A percentile compares a stretch with the other conserved stretches of the same genome.
These are phyloP conservation scores for Poeciliopsis infans DNA, from an alignment of 2,797 vertebrate species.

Conservation along the genomic window DNA sequence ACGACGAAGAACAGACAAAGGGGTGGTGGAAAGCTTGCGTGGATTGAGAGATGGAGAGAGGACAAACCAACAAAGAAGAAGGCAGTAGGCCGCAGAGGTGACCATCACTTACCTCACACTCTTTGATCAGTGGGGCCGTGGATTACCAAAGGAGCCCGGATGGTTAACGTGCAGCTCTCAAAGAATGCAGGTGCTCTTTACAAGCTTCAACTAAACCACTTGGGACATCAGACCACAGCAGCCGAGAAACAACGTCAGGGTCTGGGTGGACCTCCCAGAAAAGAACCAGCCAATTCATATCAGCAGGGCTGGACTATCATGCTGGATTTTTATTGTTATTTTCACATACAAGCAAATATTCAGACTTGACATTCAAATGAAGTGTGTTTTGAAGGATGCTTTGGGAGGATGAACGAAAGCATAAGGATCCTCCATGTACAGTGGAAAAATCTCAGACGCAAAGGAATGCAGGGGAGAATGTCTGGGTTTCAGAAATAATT, in stretches of 20 bases:
- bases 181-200: conserved; percentile 64
- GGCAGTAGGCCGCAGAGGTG: conserved; percentile 52
- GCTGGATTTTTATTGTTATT: conserved; percentile 3
- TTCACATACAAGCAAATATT: conserved; percentile 1
- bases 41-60: conserved; percentile 41
- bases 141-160: conserved; percentile 54
- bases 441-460: neutral
- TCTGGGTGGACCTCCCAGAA: conserved; percentile 46
- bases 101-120: conserved; percentile 48
- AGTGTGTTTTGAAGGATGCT: neutral
- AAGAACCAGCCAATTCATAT: conserved; percentile 38
- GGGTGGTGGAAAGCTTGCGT: conserved; percentile 27
- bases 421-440: neutral
- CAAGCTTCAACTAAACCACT: conserved; percentile 65
- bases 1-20: conserved; percentile 39
- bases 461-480: neutral
- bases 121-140: conserved; percentile 79
- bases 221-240: conserved; percentile 63
- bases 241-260: conserved; percentile 72
- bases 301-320: neutral
- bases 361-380: conserved; percentile 7
- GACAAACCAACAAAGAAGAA: conserved; percentile 39
- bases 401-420: neutral
- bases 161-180: conserved; percentile 63
- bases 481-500: neutral